These are phyloP conservation scores for Belonocnema kinseyi DNA, from an alignment of 1,140 invertebrate species.

Conservation along the genomic window DNA sequence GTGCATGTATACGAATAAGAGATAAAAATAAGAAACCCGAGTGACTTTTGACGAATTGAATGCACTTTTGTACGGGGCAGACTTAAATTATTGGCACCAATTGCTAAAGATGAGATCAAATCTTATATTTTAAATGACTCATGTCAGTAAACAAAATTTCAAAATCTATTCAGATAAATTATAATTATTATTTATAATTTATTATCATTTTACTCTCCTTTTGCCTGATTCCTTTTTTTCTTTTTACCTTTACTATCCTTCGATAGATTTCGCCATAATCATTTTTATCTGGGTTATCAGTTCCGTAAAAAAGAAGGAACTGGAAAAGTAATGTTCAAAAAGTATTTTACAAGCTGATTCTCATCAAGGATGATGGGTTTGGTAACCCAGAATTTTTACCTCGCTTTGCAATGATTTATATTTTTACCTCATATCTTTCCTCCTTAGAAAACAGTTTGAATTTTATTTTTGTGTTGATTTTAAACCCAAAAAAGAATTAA, in stretches of 20 bases:
- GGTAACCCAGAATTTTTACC: constrained; percentile 15
- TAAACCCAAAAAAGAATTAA: neutral
- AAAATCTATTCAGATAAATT: neutral
- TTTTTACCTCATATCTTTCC: constrained; percentile 12
- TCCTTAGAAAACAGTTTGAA: neutral
- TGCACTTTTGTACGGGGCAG: no score
- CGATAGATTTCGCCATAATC: constrained; percentile 16
- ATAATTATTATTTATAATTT: no score
- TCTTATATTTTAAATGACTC: no score
- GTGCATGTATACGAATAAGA: no score
- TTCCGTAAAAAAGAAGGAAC: neutral
- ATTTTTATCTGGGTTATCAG: constrained; percentile 21
- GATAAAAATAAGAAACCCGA: no score
- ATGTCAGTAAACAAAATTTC: no score
- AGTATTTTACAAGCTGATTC: neutral
- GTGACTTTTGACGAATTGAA: no score
- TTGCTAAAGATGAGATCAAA: no score
- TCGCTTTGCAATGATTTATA: constrained; percentile 13
- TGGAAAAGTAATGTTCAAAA: neutral
- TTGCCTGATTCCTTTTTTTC: neutral
- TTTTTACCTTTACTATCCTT: neutral
- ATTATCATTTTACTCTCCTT: neutral
- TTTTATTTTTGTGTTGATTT: neutral
- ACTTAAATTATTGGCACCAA: no score
- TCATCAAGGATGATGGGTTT: neutral